phyloP scores from a whole-genome alignment of 2,888 invertebrate genomes.

The Hyles lineata region DNA sequence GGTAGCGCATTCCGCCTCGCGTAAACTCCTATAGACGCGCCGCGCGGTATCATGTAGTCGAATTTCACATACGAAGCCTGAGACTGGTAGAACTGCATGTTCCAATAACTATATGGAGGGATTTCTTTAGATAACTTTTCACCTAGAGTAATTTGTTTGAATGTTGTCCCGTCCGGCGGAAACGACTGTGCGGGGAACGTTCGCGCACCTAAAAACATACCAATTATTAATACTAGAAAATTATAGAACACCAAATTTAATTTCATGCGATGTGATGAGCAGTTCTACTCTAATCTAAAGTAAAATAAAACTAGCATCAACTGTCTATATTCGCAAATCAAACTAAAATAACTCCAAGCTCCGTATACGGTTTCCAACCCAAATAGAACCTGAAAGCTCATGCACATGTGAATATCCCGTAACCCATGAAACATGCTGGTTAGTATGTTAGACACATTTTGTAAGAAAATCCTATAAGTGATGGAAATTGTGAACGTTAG shows the following conservation, averaged over 20 bases:
- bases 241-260: slow-evolving; percentile 33
- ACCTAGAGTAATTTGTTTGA: slow-evolving; percentile 94
- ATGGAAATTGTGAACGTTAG: slow-evolving; percentile 73
- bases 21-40: slow-evolving; percentile 97
- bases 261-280: slow-evolving; percentile 71
- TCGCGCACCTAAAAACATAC: slow-evolving; percentile 88
- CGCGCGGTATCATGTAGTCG: slow-evolving; percentile 96
- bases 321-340: not conserved
- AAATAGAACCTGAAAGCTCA: slow-evolving; percentile 21
- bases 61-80: slow-evolving; percentile 97
- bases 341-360: slow-evolving; percentile 30
- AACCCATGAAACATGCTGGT: slow-evolving; percentile 59
- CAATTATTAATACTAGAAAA: slow-evolving; percentile 35
- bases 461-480: slow-evolving; percentile 56
- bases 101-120: slow-evolving; percentile 98
- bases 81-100: slow-evolving; percentile 98
- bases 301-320: slow-evolving; percentile 11
- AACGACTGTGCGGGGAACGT: slow-evolving; percentile 95
- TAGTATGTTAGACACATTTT: slow-evolving; percentile 66
- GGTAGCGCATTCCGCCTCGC: slow-evolving; percentile 97
- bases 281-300: slow-evolving; percentile 29
- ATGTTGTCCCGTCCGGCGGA: slow-evolving; percentile 96
- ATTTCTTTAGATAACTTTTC: slow-evolving; percentile 95
- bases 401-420: slow-evolving; percentile 30
- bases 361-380: slow-evolving; percentile 42